Conservation (phyloP, 30 jellyfish, hydroid and myxozoan genomes). For the Pseudorhiza aurosa region DNA sequence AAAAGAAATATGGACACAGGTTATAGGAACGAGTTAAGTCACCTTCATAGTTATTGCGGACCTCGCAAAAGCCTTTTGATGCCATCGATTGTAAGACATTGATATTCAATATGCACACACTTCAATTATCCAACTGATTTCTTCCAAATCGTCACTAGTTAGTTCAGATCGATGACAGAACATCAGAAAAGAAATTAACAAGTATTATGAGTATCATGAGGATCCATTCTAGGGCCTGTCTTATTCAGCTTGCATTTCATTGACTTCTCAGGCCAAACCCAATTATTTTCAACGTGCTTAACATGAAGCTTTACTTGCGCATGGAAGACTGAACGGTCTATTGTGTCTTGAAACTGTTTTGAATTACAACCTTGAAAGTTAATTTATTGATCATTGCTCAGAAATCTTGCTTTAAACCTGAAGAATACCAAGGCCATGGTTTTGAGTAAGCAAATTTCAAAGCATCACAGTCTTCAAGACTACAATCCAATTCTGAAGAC, state of each 20-base stretch:
- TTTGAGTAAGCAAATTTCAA: conserved; percentile 37
- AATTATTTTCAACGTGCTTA: conserved; percentile 37
- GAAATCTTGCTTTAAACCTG: conserved; percentile 53
- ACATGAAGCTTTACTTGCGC: not conserved
- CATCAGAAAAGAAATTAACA: conserved; percentile 28
- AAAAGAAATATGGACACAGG: conserved; percentile 33
- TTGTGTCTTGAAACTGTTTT: conserved; percentile 1
- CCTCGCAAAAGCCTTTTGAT: conserved; percentile 76
- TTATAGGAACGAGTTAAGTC: conserved; percentile 65
- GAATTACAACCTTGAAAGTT: conserved; percentile 15
- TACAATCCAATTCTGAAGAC: conserved; percentile 25
- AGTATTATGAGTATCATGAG: conserved; percentile 55
- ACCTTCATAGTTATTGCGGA: conserved; percentile 75
- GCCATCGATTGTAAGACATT: conserved; percentile 57
- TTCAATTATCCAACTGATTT: conserved; percentile 44
- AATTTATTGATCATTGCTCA: conserved; percentile 20
- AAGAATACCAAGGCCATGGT: conserved; percentile 53
- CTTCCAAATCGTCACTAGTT: conserved; percentile 49
- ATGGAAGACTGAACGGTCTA: conserved; percentile 18
- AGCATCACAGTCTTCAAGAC: conserved; percentile 35
- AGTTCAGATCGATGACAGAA: conserved; percentile 63
- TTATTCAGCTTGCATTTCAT: conserved; percentile 24
- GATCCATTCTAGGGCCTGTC: conserved; percentile 65
- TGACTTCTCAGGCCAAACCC: not conserved
- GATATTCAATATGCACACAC: conserved; percentile 58